Conservation (phyloP, 1,140 invertebrate species). For the Propsilocerus akamusi region DNA sequence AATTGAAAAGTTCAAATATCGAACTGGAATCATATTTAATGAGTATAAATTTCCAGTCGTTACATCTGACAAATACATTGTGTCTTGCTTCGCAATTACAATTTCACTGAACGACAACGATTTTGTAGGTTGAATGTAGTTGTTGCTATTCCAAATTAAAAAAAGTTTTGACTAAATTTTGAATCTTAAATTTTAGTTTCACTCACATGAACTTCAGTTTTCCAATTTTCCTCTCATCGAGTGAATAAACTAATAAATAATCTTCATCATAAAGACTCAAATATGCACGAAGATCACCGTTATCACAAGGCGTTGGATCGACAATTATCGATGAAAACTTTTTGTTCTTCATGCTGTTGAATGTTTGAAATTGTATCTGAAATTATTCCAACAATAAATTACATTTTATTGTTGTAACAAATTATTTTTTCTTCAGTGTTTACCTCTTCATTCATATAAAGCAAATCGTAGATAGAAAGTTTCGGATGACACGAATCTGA, state of each 20-base stretch:
- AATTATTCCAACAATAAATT: neutral
- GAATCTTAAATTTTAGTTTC: neutral
- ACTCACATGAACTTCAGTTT: neutral
- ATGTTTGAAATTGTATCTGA: neutral
- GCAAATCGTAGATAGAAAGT: slow-evolving; percentile 2
- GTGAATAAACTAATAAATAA: neutral
- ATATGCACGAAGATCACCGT: neutral
- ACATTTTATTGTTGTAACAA: too few relatives aligned
- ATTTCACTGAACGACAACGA: neutral
- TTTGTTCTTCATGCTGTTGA: neutral
- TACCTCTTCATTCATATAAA: neutral
- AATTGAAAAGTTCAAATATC: neutral
- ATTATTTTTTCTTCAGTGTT: neutral
- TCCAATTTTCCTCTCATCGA: neutral
- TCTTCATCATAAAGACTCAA: neutral
- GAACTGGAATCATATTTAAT: neutral
- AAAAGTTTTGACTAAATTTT: neutral
- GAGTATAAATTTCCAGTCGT: neutral
- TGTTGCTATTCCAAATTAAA: neutral
- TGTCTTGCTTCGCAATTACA: neutral
- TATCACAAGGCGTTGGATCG: neutral
- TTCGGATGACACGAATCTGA: neutral
- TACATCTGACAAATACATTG: neutral
- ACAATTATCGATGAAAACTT: neutral
- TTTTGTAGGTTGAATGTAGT: neutral